Base-by-base conservation (phyloP, 1,140 invertebrate genomes). In the Hycleus cichorii region DNA sequence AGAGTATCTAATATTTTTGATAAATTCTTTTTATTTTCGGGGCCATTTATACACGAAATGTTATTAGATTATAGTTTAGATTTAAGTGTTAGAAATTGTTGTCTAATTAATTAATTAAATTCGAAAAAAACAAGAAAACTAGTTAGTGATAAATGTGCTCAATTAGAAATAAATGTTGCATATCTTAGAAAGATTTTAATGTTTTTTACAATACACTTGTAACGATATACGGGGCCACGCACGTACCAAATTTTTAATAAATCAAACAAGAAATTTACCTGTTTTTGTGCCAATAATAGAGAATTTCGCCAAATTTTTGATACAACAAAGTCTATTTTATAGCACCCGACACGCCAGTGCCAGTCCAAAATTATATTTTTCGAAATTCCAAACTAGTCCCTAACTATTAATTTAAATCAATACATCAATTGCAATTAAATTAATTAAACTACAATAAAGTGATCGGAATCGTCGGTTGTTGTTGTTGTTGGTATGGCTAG, bases 1-100 rank as follows among this genome's bases (percentile, higher is more conserved):
- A 64, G 60, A 64, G 59, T 63, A 68, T 64, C 32, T 49, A 63
- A 63, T 66, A 69, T 69, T 69, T 69, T 69, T 69, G 65, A 69
- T 69, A 69, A 32, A 32, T 32, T 4, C 1, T 56, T 52, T 59
- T 59, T 62, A 63, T 65, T 49, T 32, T 63, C 58, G 67, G 61
- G 64, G 60, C 58, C 64, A 62, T 63, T 58, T 56, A 61, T 26
- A 48, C 25, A 57, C 18, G 27, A 32, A 32, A 32, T 32, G 32
- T 32, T 32, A 32, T 32, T 63, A 63, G 49, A 57, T 40, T 49
- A 52, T 26, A 56, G n/a, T 55, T 25, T 64, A 65, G 59, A 44
- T 40, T 47, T 61, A 62, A 64, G 49, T 64, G 58, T 67, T 63
- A 67, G 62, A 59, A 47, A 54, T 66, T 66, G 60, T 56, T 64